phyloP scores from a whole-genome alignment of 2,797 vertebrate species.

The Esox lucius region DNA sequence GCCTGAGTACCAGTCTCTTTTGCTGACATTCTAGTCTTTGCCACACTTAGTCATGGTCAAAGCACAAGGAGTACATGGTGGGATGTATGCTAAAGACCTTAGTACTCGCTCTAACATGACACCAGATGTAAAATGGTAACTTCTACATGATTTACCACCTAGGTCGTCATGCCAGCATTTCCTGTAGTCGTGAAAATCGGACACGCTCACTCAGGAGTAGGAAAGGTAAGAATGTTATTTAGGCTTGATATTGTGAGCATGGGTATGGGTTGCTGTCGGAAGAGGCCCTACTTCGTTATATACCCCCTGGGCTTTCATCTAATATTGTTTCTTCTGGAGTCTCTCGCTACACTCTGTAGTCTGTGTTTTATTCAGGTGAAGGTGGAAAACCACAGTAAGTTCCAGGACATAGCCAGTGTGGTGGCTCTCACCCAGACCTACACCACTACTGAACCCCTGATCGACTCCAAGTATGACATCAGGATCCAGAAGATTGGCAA shows the following conservation, averaged over 20 bases:
- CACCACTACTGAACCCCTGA: constrained; percentile 93
- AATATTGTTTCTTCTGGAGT: background rate
- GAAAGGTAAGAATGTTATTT: constrained; percentile 83
- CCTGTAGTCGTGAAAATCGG: constrained; percentile 98
- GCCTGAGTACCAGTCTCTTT: no score
- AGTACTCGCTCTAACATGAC: background rate
- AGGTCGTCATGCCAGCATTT: constrained; percentile 95
- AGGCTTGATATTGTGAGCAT: background rate
- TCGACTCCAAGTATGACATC: constrained; percentile 98
- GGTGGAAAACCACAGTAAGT: constrained; percentile 96
- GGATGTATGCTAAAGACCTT: no score
- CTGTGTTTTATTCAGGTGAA: constrained; percentile 81
- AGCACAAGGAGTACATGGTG: no score
- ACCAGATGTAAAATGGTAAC: background rate
- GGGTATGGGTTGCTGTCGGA: background rate
- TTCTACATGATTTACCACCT: constrained; percentile 30
- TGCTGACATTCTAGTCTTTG: no score
- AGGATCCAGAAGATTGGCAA: constrained; percentile 97
- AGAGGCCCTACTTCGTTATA: background rate
- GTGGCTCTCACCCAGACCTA: constrained; percentile 98
- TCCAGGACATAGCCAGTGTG: constrained; percentile 98
- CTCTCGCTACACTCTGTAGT: background rate
- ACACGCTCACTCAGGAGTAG: constrained; percentile 95
- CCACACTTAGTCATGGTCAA: no score
- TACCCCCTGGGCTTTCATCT: background rate